These are phyloP conservation scores for Choloepus didactylus DNA, from an alignment of 2,797 vertebrate species.

Conservation along the genomic window DNA sequence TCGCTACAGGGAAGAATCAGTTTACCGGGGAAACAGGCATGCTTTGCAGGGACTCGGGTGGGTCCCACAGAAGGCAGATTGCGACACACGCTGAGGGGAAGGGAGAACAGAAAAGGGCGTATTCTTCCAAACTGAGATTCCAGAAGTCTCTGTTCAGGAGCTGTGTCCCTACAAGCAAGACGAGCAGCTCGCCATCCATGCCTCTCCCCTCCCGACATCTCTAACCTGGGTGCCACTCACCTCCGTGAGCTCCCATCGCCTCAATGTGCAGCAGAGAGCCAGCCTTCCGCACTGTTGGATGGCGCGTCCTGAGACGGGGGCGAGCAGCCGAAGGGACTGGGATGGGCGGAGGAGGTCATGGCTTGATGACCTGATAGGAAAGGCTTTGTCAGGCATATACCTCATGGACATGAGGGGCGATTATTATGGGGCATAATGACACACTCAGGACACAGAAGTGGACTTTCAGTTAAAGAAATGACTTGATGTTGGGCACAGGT, in stretches of 20 bases:
- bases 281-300: neutral
- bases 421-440: neutral
- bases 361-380: no score
- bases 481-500: neutral
- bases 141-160: neutral
- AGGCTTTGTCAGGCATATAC: neutral
- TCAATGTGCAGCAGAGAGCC: neutral
- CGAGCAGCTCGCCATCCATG: neutral
- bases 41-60: no score
- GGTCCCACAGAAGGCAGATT: neutral
- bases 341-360: neutral
- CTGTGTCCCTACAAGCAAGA: neutral
- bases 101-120: neutral
- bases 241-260: neutral
- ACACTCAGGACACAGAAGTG: neutral
- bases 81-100: rapidly evolving
- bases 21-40: neutral
- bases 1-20: neutral
- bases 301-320: neutral
- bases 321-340: rapidly evolving
- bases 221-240: neutral
- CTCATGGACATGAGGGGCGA: neutral
- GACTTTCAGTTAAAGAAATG: neutral
- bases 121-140: neutral
- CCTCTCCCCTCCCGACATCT: neutral